Evolutionary conservation across 2,797 vertebrate genomes (phyloP), one percentile per base, ranked within the genome.

Genomic region (Alauda arvensis): DNA sequence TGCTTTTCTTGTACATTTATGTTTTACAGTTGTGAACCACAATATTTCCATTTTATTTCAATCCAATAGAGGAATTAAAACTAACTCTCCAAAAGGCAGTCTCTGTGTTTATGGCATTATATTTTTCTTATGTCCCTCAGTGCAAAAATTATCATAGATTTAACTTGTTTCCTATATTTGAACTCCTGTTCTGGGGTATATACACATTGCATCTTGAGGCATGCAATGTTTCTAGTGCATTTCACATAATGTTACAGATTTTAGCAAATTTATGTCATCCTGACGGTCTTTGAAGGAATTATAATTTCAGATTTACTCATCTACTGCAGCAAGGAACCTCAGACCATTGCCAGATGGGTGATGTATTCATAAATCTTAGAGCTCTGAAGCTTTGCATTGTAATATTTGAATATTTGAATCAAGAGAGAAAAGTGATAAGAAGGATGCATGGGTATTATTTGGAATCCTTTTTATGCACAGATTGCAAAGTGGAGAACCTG

Each of bases 231-330:
- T 77, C 42, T 71, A 57, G 31, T 68, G 46, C 60, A 57, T 63
- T 81, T 91, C 59, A 65, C 46, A 61, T 23, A 83, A 37, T 40
- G 34, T 65, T 85, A 63, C 39, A 75, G 75, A 68, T 74, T 94
- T 84, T 33, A 67, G 39, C 26, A 80, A 89, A 85, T 87, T 78
- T 89, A 31, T 80, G 33, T 81, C 43, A 40, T 68, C 40, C 46
- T 80, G 62, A 65, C 4, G 1, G 43, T 80, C 66, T 91, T 91
- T 57, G 51, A 83, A 85, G 46, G 62, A 91, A 85, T 92, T 87
- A 87, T 51, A 89, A 89, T 85, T 87, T 91, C 56, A 79, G 81
- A 88, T 93, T 88, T 83, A 57, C 70, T 85, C 75, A 37, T 87
- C 40, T 53, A 7, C n/a, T 77, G 43, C 62, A 83, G 55, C 56